These are phyloP conservation scores for Panthera leo DNA, from an alignment of 2,113 vertebrate species.

Conservation along the genomic window DNA sequence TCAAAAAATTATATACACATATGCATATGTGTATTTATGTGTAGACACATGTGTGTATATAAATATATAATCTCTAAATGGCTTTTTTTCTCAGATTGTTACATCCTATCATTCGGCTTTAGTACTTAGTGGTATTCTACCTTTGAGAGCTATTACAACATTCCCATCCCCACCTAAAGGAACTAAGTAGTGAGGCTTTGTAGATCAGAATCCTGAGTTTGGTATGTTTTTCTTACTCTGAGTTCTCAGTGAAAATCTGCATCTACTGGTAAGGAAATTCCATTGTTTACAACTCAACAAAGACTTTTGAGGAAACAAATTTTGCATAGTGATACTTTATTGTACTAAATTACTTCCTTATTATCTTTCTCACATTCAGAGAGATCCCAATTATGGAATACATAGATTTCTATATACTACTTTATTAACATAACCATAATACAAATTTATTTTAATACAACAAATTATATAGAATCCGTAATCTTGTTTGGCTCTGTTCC, in stretches of 20 bases:
- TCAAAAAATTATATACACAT: neutral
- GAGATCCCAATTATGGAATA: neutral
- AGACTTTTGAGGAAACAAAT: neutral
- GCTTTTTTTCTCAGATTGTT: neutral
- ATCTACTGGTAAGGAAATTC: neutral
- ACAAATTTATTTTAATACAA: neutral
- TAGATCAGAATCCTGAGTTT: neutral
- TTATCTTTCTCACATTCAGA: neutral
- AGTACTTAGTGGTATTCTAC: neutral
- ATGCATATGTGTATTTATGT: neutral
- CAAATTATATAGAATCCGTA: neutral
- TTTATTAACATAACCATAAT: neutral
- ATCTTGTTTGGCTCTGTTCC: constrained; percentile 1
- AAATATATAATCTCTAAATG: neutral
- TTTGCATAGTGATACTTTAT: neutral
- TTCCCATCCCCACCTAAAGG: neutral
- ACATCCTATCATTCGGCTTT: neutral
- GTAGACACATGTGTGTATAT: neutral
- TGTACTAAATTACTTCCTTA: neutral
- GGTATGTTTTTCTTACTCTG: neutral
- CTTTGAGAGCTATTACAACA: neutral
- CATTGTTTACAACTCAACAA: neutral
- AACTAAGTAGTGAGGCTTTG: neutral
- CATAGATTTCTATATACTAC: neutral
- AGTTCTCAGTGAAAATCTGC: neutral